Evolutionary conservation across 2,113 vertebrate species (phyloP), one percentile per base, ranked within the genome.

Genomic region (Ciconia maguari): DNA sequence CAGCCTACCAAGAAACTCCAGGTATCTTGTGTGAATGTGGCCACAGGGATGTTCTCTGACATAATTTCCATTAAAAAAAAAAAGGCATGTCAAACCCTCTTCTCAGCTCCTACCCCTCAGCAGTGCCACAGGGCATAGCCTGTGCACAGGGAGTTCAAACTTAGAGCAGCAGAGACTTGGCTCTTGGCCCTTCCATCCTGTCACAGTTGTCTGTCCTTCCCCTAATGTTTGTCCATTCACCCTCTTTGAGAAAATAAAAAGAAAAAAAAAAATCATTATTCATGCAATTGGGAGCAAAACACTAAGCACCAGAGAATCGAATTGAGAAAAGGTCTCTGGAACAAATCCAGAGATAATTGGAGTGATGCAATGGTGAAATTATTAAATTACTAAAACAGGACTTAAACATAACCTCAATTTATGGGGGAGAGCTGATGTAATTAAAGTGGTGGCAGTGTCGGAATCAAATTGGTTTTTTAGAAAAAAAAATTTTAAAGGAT

Each of bases 381-480:
- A 79, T 83, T 60, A 64, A 85, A 90, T 90, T 88, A 57, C 22
- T 69, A 76, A 64, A 38, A 44, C 2, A 1, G 13, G 48, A 48
- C 74, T 91, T 86, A n/a, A 94, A 65, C 65, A 36, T 75, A 83
- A 69, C 80, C 89, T 92, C 66, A 76, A 8, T 92, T 95, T 92
- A 9, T 46, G 27, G 46, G 51, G 55, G 54, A 82, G 10, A 75
- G 38, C 25, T 71, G 75, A 32, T 82, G 61, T 51, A 75, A 92
- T 83, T 86, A 42, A 65, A 57, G 27, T 9, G 32, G 68, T 44
- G 27, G 8, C 60, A 46, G 22, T 49, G 78, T 46, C 16, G 16
- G 70, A 82, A 93, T 85, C 54, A 58, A 82, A 87, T 65, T 60
- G 24, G 57, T 71, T 68, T 78, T 61, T 27, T 26, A 48, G 6